Evolutionary conservation across 2,888 invertebrate species (phyloP).

Genomic region (Hemithea aestivaria): DNA sequence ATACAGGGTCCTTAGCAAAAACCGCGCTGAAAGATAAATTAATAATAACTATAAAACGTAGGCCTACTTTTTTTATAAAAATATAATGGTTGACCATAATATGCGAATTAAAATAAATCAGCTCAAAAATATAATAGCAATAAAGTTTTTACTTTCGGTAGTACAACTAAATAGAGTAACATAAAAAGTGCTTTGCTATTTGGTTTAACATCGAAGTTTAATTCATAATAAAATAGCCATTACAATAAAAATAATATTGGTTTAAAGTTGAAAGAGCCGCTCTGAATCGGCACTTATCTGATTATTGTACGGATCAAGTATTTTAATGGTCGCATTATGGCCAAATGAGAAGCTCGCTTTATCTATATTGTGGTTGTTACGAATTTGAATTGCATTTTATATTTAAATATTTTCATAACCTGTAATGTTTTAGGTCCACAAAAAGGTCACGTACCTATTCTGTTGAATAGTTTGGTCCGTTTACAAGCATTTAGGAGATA

Average conservation of each 20-base stretch:
- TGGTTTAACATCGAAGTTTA: background rate
- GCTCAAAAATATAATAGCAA: no score
- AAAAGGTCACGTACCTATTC: background rate
- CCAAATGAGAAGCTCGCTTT: conserved; percentile 10
- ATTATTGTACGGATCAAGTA: conserved; percentile 11
- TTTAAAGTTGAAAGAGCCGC: conserved; percentile 7
- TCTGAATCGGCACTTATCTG: conserved; percentile 9
- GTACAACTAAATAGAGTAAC: no score
- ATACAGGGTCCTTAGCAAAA: no score
- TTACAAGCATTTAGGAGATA: no score
- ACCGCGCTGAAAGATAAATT: no score
- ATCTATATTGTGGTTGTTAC: conserved; percentile 7
- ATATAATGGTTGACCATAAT: no score
- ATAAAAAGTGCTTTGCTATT: no score
- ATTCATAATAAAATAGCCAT: background rate
- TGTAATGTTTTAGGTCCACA: background rate
- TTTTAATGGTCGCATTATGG: conserved; percentile 13
- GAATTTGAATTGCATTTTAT: conserved; percentile 8
- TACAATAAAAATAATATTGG: conserved; percentile 3
- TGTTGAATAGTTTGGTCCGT: no score
- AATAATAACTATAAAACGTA: no score
- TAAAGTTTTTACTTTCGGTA: no score
- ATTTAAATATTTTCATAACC: conserved; percentile 6
- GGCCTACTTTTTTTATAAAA: no score
- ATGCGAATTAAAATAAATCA: no score